phyloP scores from a whole-genome alignment of 2,888 invertebrate species.

The Platypus cylindrus region DNA sequence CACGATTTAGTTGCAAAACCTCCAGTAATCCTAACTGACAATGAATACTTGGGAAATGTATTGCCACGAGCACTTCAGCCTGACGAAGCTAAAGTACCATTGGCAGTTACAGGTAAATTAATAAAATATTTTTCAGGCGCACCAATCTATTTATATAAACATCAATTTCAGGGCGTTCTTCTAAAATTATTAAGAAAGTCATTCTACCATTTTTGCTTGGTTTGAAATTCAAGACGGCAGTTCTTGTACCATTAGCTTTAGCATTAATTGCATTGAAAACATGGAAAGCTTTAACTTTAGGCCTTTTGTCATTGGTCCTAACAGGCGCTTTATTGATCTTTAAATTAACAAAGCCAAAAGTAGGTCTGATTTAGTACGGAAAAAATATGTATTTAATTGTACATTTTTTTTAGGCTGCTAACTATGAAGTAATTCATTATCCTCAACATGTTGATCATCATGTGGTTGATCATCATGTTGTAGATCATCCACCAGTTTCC shows the following conservation, averaged over 20 bases:
- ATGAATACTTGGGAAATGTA: conserved; percentile 44
- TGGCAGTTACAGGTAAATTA: conserved; percentile 41
- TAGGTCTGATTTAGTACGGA: conserved; percentile 16
- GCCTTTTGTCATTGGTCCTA: conserved; percentile 68
- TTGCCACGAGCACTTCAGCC: conserved; percentile 56
- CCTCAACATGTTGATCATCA: conserved; percentile 53
- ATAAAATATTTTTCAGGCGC: not conserved
- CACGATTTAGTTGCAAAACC: conserved; percentile 65
- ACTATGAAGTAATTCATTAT: conserved; percentile 79
- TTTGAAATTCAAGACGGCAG: conserved; percentile 74
- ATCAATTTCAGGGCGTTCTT: conserved; percentile 48
- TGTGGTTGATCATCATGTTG: conserved; percentile 40
- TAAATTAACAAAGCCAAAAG: conserved; percentile 77
- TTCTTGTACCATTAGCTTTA: conserved; percentile 67
- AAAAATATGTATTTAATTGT: conserved; percentile 1
- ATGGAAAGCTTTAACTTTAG: conserved; percentile 80
- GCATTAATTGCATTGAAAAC: conserved; percentile 77
- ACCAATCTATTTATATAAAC: not conserved
- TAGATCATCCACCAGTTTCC: conserved; percentile 29
- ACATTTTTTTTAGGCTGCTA: conserved; percentile 43
- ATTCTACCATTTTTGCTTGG: conserved; percentile 76
- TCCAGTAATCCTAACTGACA: conserved; percentile 48
- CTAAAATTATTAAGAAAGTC: conserved; percentile 64
- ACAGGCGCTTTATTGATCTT: conserved; percentile 79
- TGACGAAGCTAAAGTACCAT: conserved; percentile 55